These are phyloP conservation scores for Calypte anna DNA, from an alignment of 2,113 vertebrate species.

Conservation along the genomic window DNA sequence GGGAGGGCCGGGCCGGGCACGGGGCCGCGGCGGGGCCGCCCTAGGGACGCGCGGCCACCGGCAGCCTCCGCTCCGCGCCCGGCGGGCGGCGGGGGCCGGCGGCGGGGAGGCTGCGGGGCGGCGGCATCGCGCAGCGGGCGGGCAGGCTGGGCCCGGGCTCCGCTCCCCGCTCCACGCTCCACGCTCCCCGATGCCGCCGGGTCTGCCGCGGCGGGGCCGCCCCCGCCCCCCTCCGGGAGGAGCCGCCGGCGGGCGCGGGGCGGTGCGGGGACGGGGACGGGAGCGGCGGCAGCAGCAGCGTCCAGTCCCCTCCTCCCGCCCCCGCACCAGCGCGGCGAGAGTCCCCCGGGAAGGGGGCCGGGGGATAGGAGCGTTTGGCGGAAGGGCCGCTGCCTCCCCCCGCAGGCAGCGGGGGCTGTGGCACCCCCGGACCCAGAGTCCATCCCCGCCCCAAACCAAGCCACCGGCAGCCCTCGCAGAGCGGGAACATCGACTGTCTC, in stretches of 20 bases:
- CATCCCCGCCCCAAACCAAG: background rate
- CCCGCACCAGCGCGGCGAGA: background rate
- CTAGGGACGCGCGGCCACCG: background rate
- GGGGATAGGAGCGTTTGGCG: too few relatives aligned
- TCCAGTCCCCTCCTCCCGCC: background rate
- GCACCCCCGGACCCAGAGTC: background rate
- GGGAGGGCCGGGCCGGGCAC: background rate
- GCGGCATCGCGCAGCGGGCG: background rate
- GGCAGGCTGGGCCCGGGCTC: background rate
- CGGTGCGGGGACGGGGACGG: background rate
- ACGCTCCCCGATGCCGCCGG: background rate
- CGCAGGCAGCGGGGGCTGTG: background rate
- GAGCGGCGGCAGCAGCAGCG: background rate
- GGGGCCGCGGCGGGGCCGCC: background rate
- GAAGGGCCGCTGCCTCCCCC: background rate
- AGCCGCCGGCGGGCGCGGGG: background rate
- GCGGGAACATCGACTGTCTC: background rate
- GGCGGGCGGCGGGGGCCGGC: background rate
- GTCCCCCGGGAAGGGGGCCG: background rate
- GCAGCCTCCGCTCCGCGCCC: constrained; percentile 6
- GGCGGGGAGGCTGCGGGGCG: background rate
- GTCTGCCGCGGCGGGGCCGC: background rate
- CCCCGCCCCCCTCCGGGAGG: background rate
- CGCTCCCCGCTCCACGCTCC: background rate
- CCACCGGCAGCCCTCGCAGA: background rate